These are phyloP conservation scores for Aspidoscelis tigris DNA, from an alignment of 2,113 vertebrate genomes.

Conservation along the genomic window DNA sequence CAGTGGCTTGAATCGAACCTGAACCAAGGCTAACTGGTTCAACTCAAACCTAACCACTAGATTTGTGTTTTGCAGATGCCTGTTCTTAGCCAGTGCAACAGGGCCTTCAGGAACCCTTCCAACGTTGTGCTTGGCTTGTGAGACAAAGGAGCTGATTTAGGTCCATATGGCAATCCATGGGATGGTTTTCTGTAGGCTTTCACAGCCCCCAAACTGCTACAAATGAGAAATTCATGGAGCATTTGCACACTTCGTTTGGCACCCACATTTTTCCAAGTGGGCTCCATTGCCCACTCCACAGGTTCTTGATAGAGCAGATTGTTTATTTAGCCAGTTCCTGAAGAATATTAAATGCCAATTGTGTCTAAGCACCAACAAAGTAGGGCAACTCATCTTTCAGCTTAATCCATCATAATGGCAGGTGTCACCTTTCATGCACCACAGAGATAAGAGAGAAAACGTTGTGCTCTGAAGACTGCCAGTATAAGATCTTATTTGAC, in stretches of 20 bases:
- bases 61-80: no score
- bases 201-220: no score
- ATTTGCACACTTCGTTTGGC: not conserved
- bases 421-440: conserved; percentile 67
- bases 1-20: no score
- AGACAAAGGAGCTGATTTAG: not conserved
- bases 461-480: conserved; percentile 58
- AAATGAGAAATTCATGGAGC: no score
- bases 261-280: not conserved
- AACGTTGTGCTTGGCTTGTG: not conserved
- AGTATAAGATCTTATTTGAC: no score
- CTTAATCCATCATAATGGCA: conserved; percentile 72
- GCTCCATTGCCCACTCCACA: not conserved
- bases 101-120: no score
- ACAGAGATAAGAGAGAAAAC: conserved; percentile 69
- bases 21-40: no score
- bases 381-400: conserved; percentile 62
- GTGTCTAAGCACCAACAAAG: conserved; percentile 63
- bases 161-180: not conserved
- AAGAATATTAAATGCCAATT: conserved; percentile 70
- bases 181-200: no score
- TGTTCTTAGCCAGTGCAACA: no score
- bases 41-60: no score
- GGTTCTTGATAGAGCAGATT: not conserved
- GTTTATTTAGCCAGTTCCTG: conserved; percentile 42